Evolutionary conservation across 2,797 vertebrate species (phyloP).

Genomic region (Falco cherrug): DNA sequence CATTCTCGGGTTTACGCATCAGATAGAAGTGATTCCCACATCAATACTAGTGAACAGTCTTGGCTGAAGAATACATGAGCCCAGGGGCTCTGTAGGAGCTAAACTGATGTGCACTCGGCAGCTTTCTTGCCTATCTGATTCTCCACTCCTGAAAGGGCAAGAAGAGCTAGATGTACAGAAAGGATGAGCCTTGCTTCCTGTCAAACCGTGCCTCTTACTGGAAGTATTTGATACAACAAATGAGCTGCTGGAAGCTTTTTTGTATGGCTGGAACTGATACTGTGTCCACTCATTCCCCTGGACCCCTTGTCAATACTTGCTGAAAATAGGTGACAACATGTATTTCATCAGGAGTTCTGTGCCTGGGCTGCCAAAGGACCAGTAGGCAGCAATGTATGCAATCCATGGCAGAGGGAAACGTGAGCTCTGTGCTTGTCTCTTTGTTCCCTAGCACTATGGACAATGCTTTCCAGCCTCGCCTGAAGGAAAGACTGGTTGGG

Average conservation of each 20-base stretch:
- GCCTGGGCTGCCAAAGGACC: not conserved
- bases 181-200: not conserved
- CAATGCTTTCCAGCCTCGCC: not conserved
- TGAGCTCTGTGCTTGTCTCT: not conserved
- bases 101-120: not conserved
- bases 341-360: not conserved
- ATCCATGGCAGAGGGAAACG: not conserved
- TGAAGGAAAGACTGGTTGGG: not conserved
- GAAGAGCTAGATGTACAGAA: not conserved
- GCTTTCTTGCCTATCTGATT: not conserved
- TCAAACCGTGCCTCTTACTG: not conserved
- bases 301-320: not conserved
- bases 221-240: not conserved
- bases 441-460: not conserved
- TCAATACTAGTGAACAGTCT: not conserved
- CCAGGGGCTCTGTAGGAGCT: not conserved
- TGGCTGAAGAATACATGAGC: not conserved
- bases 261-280: not conserved
- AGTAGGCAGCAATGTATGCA: no score
- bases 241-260: not conserved
- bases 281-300: not conserved
- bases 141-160: not conserved
- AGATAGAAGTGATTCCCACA: not conserved
- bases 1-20: not conserved
- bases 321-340: not conserved